Evolutionary conservation across 2,113 vertebrate genomes (phyloP).

Genomic region (Mastomys coucha): DNA sequence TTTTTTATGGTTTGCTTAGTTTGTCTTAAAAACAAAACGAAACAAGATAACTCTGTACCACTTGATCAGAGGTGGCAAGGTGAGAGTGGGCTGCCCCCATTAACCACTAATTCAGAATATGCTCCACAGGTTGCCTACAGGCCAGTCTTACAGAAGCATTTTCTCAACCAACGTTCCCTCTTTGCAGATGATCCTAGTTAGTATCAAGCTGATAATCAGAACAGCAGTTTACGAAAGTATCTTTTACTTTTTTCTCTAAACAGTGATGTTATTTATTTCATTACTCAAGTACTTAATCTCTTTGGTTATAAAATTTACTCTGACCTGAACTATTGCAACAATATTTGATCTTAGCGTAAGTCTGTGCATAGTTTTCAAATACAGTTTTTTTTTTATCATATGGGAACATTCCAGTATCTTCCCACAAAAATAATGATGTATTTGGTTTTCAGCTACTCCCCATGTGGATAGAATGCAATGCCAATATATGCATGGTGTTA

Average conservation of each 20-base stretch:
- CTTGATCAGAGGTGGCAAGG: background rate
- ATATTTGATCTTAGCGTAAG: background rate
- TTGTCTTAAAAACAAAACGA: background rate
- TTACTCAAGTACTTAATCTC: background rate
- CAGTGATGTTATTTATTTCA: background rate
- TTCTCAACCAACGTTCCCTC: background rate
- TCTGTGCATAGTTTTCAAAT: background rate
- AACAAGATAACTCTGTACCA: no score
- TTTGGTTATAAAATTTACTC: background rate
- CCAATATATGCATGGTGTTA: background rate
- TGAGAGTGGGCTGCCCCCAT: background rate
- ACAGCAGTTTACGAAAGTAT: background rate
- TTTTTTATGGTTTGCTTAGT: background rate
- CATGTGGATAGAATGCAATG: background rate
- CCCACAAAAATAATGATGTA: background rate
- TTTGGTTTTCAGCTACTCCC: background rate
- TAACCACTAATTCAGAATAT: background rate
- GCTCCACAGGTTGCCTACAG: no score
- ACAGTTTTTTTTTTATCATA: background rate
- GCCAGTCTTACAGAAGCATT: background rate
- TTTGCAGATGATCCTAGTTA: background rate
- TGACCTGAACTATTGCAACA: background rate
- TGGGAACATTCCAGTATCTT: background rate
- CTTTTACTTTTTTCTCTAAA: background rate
- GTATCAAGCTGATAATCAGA: background rate